These are phyloP conservation scores for Dendroctonus valens DNA, from an alignment of 1,140 invertebrate genomes.

Conservation along the genomic window DNA sequence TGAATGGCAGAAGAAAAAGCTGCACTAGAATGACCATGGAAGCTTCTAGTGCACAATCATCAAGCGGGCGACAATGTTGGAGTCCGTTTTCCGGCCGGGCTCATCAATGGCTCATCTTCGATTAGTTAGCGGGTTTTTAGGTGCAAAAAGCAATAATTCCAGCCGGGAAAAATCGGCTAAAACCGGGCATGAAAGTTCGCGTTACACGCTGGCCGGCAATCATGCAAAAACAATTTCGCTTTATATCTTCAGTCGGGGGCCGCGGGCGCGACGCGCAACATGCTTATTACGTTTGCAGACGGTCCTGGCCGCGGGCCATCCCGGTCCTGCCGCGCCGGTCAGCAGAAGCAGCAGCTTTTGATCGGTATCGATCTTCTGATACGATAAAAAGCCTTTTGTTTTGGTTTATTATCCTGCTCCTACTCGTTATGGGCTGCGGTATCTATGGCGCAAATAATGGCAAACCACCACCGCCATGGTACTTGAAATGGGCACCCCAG, in stretches of 20 bases:
- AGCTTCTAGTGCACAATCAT: too few relatives aligned
- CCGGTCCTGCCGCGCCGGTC: constrained; percentile 25
- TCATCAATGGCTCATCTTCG: too few relatives aligned
- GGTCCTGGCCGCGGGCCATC: constrained; percentile 28
- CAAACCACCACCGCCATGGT: too few relatives aligned
- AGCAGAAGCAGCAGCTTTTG: constrained; percentile 30
- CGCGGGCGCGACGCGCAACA: constrained; percentile 20
- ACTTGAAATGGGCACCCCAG: too few relatives aligned
- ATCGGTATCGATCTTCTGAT: constrained; percentile 34
- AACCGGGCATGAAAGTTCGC: neutral
- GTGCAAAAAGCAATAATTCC: too few relatives aligned
- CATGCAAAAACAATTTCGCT: constrained; percentile 32
- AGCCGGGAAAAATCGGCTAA: too few relatives aligned
- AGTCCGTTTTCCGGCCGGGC: too few relatives aligned
- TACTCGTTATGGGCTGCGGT: constrained; percentile 8
- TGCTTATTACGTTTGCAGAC: constrained; percentile 35
- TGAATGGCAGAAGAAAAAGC: neutral
- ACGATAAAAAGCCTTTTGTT: constrained; percentile 26
- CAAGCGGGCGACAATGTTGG: too few relatives aligned
- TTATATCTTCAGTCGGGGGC: constrained; percentile 18
- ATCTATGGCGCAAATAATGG: too few relatives aligned
- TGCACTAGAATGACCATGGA: too few relatives aligned
- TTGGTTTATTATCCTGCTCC: constrained; percentile 21
- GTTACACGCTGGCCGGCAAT: constrained; percentile 20
- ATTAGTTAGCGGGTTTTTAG: too few relatives aligned